These are phyloP conservation scores for Pitta sordida DNA, from an alignment of 2,113 vertebrate genomes.

Conservation along the genomic window DNA sequence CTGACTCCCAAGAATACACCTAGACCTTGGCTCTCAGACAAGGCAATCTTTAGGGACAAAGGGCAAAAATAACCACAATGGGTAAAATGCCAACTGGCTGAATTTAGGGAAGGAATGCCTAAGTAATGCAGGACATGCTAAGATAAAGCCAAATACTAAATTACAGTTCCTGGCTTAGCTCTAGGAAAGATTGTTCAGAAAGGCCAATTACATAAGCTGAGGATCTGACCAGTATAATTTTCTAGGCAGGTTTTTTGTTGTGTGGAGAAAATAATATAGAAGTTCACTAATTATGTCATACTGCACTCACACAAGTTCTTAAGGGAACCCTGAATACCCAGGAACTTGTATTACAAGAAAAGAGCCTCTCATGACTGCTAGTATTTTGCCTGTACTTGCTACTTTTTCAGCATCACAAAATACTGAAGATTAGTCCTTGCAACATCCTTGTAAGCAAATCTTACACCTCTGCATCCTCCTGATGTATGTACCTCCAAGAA, in stretches of 20 bases:
- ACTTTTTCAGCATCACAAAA: neutral
- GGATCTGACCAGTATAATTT: neutral
- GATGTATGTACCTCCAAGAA: neutral
- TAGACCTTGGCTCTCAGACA: conserved; percentile 5
- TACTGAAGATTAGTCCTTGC: neutral
- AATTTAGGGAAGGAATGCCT: neutral
- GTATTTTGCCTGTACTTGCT: neutral
- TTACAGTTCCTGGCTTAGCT: neutral
- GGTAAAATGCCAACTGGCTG: neutral
- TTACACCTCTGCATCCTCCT: neutral
- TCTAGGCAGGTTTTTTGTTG: neutral
- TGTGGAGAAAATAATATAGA: neutral
- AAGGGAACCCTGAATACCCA: neutral
- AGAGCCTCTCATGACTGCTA: neutral
- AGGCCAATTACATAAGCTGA: neutral
- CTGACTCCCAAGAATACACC: neutral
- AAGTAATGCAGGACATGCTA: neutral
- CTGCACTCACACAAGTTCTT: neutral
- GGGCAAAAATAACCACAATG: conserved; percentile 1
- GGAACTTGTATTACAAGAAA: neutral
- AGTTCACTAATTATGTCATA: neutral
- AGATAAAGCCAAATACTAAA: neutral
- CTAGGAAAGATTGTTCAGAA: neutral
- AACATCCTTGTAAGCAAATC: neutral
- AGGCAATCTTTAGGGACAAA: neutral